These are phyloP conservation scores for Branchipolynoe longqiensis DNA, from an alignment of 2,888 invertebrate genomes.

Conservation along the genomic window DNA sequence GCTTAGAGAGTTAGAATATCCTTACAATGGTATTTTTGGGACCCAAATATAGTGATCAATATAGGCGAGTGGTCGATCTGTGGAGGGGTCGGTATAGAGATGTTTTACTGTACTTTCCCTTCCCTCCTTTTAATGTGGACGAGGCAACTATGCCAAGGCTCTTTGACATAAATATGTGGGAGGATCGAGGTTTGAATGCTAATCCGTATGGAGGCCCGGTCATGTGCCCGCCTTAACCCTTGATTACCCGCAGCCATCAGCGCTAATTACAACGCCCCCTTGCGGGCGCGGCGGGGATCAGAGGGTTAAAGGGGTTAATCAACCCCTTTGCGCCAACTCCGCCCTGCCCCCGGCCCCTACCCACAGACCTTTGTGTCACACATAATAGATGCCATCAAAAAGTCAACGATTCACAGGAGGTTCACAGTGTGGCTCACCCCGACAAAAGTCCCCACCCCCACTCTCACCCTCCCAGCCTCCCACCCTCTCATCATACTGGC, in stretches of 20 bases:
- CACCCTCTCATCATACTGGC: background rate
- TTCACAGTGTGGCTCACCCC: background rate
- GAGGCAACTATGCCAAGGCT: too few relatives aligned
- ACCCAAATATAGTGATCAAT: too few relatives aligned
- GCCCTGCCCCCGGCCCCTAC: too few relatives aligned
- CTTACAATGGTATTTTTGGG: too few relatives aligned
- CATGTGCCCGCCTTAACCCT: background rate
- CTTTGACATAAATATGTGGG: too few relatives aligned
- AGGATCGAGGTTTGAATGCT: background rate
- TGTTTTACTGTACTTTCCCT: too few relatives aligned
- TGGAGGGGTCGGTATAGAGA: too few relatives aligned
- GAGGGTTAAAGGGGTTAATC: conserved; percentile 42
- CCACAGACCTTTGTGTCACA: background rate
- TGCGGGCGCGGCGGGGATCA: background rate
- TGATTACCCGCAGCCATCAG: conserved; percentile 28
- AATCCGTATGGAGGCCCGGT: background rate
- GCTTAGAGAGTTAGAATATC: too few relatives aligned
- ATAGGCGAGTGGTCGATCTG: too few relatives aligned
- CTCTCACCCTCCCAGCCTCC: too few relatives aligned
- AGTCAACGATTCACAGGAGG: background rate
- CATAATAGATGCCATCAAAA: conserved; percentile 42
- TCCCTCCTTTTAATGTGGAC: too few relatives aligned
- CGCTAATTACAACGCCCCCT: conserved; percentile 6
- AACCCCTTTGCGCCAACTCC: too few relatives aligned
- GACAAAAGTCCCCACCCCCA: background rate